Evolutionary conservation across 2,113 vertebrate species (phyloP), one percentile per base, ranked within the genome.

Genomic region (Uria lomvia): DNA sequence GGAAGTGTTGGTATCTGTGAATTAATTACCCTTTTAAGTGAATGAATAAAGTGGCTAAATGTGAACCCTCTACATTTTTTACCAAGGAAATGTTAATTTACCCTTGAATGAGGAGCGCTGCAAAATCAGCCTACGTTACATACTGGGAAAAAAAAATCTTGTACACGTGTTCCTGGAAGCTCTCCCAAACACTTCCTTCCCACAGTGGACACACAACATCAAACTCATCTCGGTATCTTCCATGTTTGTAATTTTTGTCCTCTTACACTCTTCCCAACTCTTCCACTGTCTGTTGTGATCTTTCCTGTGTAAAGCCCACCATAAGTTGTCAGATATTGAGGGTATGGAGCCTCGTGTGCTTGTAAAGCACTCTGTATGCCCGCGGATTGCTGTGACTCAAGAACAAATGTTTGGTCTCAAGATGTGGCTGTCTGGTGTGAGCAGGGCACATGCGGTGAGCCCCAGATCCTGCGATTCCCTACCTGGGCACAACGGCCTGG

Each of bases 1-100:
- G 84, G 76, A 95, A 92, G 12, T 55, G 53, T 80, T 85, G 42
- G 22, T 95, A 90, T 91, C 89, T 94, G 27, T 91, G 84, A 94
- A 96, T 94, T 92, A 94, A 93, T 94, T 92, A 87, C 60, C 53
- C 79, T 96, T 92, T 86, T 45, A 93, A 78, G 55, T 74, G 73
- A 91, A 81, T 56, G 6, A 75, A 81, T 72, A 65, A 81, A 91
- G 8, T 74, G 43, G 38, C 79, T 94, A 75, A 63, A 88, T 73
- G 15, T 65, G 70, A 94, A 42, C 43, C 15, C 22, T 87, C 23
- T 49, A 29, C 53, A 76, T n/a, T 81, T 96, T 92, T 94, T 86
- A 87, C 70, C 22, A 75, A 85, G 36, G 32, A 94, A 91, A 87
- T 42, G 13, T 81, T 91, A 85, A 60, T 89, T 47, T 84, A 68